Evolutionary conservation across 2,888 invertebrate species (phyloP), one percentile per base, ranked within the genome.

Genomic region (Serripes groenlandicus): DNA sequence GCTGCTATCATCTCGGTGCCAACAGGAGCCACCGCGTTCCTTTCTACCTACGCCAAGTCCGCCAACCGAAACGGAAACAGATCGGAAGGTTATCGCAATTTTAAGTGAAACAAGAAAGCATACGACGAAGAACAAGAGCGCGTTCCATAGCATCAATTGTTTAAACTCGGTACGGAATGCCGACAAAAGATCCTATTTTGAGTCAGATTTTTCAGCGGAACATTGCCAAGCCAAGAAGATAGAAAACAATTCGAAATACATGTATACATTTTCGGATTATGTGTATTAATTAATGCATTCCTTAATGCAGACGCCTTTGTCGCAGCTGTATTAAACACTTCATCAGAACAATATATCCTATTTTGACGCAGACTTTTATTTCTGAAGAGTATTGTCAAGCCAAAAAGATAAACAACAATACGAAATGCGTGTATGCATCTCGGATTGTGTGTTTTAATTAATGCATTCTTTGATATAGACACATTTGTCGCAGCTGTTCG

Each of bases 41-140:
- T 66, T 66, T 66, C 66, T 66, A 42, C 23, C 4, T 26, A 7
- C 34, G 66, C 66, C 66, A 66, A 26, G 9, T 66, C 34, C 21
- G n/a, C 28, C 23, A 66, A 37, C 66, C 66, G n/a, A 34, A 28
- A 15, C 37, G 49, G 42, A 42, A n/a, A 42, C 66, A 66, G 66
- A 37, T 37, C 28, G 9, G 23, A 26, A 26, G 42, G 66, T 66
- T 66, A 66, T 66, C 66, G n/a, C 5, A n/a, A 5, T 21, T 62
- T 28, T 62, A 34, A 62, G 23, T 58, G 28, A 58, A 58, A 32
- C 32, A 62, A 32, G 34, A 34, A 62, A 62, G 34, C 62, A 34
- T 34, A 34, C 32, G 34, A 34, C 62, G 34, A 32, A 21, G 18
- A 49, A 49, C 49, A 49, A 49, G 49, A 2, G 18, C 2, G 49